Evolutionary conservation across 2,888 invertebrate species (phyloP), one percentile per base, ranked within the genome.

Genomic region (Lithophane semibrunnea): DNA sequence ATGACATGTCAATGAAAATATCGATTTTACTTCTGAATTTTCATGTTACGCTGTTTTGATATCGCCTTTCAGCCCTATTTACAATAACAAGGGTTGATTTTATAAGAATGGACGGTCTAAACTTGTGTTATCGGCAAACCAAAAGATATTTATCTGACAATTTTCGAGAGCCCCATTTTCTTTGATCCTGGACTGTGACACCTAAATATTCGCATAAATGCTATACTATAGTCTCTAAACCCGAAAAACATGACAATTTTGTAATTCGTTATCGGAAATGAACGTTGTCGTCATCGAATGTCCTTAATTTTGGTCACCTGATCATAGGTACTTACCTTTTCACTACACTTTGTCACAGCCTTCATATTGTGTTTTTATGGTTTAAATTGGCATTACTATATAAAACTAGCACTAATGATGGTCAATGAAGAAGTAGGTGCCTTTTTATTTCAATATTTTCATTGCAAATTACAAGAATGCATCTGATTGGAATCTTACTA

Each of bases 1-100:
- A 84, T 74, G 79, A 85, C 82, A 91, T 92, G 92, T 92, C 94
- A 93, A 90, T 91, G 92, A 89, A 89, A 92, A 90, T 95, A 96
- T 96, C 92, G 96, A 96, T 96, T 95, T 95, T 94, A 79, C 72
- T 80, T 78, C 75, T 72, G 42, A 77, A 67, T 79, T 84, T 67
- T 65, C 58, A 61, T 68, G 70, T 79, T 80, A 82, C 64, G 37
- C 61, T 54, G 76, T 69, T 71, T 74, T 37, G 66, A 37, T 72
- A 24, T 73, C 75, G 64, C 63, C 37, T 81, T 80, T 60, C 52
- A 68, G 42, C 16, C 68, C 49, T 70, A 70, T 83, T 78, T 65
- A 68, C 60, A 56, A 37, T 54, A 64, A 67, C n/a, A 73, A 66
- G 67, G 64, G 60, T 29, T 42, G 24, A n/a, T 80, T 75, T 73